A percentile compares a stretch with the other conserved stretches of the same genome.
phyloP scores from a whole-genome alignment of 2,888 invertebrate genomes.

The Cremastinae sp. region DNA sequence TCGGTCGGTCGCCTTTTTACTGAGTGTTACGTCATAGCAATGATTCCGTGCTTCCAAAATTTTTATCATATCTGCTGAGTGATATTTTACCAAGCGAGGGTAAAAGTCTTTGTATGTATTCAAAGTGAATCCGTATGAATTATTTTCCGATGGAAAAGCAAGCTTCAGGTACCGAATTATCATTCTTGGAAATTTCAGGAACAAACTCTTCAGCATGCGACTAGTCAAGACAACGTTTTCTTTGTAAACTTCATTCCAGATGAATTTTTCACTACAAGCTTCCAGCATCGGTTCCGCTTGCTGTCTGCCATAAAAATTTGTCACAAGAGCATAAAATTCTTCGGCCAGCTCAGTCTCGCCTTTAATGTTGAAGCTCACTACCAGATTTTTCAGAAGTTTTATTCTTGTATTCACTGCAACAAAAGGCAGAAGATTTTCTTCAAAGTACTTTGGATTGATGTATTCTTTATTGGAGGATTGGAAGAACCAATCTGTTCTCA shows the following conservation, averaged over 20 bases:
- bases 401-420: constrained; percentile 69
- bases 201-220: constrained; percentile 58
- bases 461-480: constrained; percentile 63
- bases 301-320: constrained; percentile 62
- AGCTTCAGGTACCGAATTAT: constrained; percentile 71
- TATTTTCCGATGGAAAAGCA: constrained; percentile 19
- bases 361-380: constrained; percentile 56
- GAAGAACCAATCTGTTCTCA: constrained; percentile 73
- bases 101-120: constrained; percentile 62
- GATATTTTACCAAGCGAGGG: constrained; percentile 66
- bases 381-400: constrained; percentile 69
- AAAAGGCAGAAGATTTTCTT: constrained; percentile 66
- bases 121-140: constrained; percentile 28
- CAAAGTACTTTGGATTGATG: constrained; percentile 68
- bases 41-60: constrained; percentile 61
- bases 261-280: constrained; percentile 70
- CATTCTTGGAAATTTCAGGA: constrained; percentile 67
- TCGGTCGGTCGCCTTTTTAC: constrained; percentile 63
- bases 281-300: constrained; percentile 69
- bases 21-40: constrained; percentile 60
- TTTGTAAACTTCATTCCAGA: constrained; percentile 59
- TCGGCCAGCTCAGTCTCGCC: constrained; percentile 64
- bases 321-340: constrained; percentile 68
- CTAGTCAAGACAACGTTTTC: constrained; percentile 58
- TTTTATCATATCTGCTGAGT: constrained; percentile 66